Conservation (phyloP, 1,140 invertebrate genomes). For the Paralvinella palmiformis region DNA sequence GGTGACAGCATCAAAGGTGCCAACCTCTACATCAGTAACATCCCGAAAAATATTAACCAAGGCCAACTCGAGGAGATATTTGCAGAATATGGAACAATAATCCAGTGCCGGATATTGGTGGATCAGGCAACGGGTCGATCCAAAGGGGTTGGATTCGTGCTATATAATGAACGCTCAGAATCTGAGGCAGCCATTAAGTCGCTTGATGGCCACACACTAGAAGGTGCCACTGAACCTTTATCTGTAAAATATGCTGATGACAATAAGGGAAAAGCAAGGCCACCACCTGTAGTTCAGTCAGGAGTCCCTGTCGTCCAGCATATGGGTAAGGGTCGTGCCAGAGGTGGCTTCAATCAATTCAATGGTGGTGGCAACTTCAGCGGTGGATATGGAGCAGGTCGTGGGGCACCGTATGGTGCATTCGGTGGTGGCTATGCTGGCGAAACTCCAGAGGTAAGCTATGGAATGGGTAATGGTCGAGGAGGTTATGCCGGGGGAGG, state of each 20-base stretch:
- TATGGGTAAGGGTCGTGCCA: conserved; percentile 10
- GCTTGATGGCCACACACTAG: conserved; percentile 77
- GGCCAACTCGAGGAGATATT: conserved; percentile 77
- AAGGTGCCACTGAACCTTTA: conserved; percentile 74
- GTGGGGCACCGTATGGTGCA: not conserved
- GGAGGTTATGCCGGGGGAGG: not conserved
- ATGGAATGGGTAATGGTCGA: too few relatives aligned
- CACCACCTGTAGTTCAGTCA: conserved; percentile 22
- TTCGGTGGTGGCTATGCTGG: not conserved
- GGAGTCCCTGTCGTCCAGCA: not conserved
- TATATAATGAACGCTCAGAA: conserved; percentile 57
- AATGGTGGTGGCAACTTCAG: conserved; percentile 4
- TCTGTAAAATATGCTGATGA: conserved; percentile 86
- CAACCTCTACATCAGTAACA: conserved; percentile 87
- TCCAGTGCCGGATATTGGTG: conserved; percentile 81
- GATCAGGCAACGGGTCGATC: conserved; percentile 81
- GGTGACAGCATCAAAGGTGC: conserved; percentile 91
- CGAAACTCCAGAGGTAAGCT: too few relatives aligned
- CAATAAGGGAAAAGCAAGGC: conserved; percentile 66
- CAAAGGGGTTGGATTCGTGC: conserved; percentile 81
- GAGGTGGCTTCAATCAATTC: conserved; percentile 10
- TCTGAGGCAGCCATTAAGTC: conserved; percentile 79
- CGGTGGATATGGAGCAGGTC: not conserved
- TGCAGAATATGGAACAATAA: conserved; percentile 77
- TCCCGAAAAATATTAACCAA: conserved; percentile 64